Evolutionary conservation across 2,797 vertebrate species (phyloP), one percentile per base, ranked within the genome.

Genomic region (Neoniphon sammara): DNA sequence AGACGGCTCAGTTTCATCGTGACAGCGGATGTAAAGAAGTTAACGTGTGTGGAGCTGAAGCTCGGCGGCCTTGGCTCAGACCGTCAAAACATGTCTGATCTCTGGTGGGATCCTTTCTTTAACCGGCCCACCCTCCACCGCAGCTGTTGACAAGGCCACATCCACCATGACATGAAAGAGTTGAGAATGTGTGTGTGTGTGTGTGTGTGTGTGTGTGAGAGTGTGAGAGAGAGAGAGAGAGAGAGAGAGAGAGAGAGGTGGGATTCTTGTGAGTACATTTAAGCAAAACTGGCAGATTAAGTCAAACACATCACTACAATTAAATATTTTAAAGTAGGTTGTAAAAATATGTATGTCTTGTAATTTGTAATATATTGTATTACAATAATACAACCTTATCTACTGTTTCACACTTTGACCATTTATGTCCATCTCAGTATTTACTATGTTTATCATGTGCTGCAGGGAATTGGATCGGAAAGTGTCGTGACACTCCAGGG

Each of bases 41-140:
- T 20, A 27, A 27, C 25, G 23, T 2, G 18, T 49, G 47, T 17
- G 0, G 0, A 6, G 14, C 6, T 18, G 1, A 8, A 5, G 57
- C 34, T 54, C 50, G 4, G 61, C 2, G 46, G 25, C 9, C 8
- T 62, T 21, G 11, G 1, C 56, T 66, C 17, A 34, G 25, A 27
- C 2, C 21, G 30, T 75, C 21, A 57, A 39, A 81, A 73, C 66
- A 76, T 61, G 57, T 63, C 14, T 52, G 36, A 60, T 70, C 52
- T 53, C 44, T 57, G 67, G 18, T 30, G 44, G 20, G 23, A 30
- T 74, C 54, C 67, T 75, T 64, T 81, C 80, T 80, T 74, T 81
- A 80, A 47, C 47, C 47, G 11, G 1, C 7, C 3, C 7, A 30
- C 12, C 20, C 23, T 27, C 54, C 20, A 3, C 9, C 8, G 56